Conservation (phyloP, 2,888 invertebrate genomes). For the Apodemia mormo region DNA sequence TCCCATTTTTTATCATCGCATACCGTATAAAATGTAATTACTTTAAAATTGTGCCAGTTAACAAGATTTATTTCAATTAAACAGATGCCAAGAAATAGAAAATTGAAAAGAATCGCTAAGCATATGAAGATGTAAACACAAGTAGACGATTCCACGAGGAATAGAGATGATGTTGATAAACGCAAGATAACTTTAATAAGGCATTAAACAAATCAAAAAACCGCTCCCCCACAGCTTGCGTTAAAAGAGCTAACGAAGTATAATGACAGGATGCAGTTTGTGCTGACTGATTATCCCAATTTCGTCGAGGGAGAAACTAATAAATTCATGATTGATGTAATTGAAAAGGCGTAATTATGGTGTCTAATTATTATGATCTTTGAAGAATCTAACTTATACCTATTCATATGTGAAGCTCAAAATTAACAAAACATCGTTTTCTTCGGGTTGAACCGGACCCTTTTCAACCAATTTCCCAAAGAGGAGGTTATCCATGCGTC, state of each 20-base stretch:
- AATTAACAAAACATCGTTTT: too few species aligned
- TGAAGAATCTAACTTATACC: too few species aligned
- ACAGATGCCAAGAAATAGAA: too few species aligned
- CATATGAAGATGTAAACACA: background rate
- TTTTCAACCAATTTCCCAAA: too few species aligned
- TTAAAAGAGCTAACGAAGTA: slow-evolving; percentile 44
- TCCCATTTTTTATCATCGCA: too few species aligned
- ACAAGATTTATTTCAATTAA: too few species aligned
- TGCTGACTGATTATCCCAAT: slow-evolving; percentile 44
- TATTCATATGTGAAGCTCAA: too few species aligned
- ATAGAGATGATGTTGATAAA: background rate
- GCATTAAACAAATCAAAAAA: slow-evolving; percentile 16
- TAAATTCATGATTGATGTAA: slow-evolving; percentile 31
- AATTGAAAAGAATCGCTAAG: too few species aligned
- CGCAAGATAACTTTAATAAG: background rate
- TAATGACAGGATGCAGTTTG: slow-evolving; percentile 46
- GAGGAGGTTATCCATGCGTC: too few species aligned
- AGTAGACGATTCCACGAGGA: background rate
- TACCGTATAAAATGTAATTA: too few species aligned
- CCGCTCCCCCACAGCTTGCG: slow-evolving; percentile 20
- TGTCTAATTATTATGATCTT: background rate
- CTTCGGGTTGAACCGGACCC: too few species aligned
- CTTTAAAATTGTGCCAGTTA: too few species aligned
- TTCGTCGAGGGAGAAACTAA: slow-evolving; percentile 33
- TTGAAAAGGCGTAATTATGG: slow-evolving; percentile 25